phyloP scores from a whole-genome alignment of 2,113 vertebrate genomes.

The Beaufortia kweichowensis region DNA sequence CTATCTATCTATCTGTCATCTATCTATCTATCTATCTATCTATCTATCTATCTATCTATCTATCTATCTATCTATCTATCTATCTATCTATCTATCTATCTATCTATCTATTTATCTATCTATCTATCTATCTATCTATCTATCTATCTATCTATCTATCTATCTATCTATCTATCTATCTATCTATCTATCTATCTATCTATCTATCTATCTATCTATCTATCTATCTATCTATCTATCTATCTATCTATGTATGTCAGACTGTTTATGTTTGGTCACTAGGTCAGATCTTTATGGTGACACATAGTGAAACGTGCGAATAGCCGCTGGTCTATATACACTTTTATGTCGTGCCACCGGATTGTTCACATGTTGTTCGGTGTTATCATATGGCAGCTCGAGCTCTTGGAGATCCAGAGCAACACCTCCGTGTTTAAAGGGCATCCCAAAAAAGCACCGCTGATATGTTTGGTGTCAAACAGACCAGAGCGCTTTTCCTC shows the following conservation, averaged over 20 bases:
- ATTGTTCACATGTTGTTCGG: constrained; percentile 35
- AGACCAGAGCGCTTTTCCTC: constrained; percentile 78
- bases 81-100: too few species aligned
- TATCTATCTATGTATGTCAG: constrained; percentile 9
- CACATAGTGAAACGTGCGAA: neutral
- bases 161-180: neutral
- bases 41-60: too few species aligned
- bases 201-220: neutral
- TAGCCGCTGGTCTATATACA: neutral
- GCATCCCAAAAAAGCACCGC: constrained; percentile 56
- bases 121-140: too few species aligned
- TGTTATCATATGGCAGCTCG: constrained; percentile 36
- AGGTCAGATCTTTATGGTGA: constrained; percentile 22
- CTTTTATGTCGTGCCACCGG: neutral
- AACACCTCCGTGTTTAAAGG: constrained; percentile 58
- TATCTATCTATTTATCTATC: too few species aligned
- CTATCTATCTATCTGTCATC: too few species aligned
- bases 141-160: too few species aligned
- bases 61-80: too few species aligned
- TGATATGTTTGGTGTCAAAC: constrained; percentile 74
- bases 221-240: too few species aligned
- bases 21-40: too few species aligned
- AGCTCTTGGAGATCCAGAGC: constrained; percentile 61
- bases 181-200: neutral
- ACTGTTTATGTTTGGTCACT: neutral